Base-by-base conservation (phyloP, 2,888 invertebrate species). In the Rosalia funebris region DNA sequence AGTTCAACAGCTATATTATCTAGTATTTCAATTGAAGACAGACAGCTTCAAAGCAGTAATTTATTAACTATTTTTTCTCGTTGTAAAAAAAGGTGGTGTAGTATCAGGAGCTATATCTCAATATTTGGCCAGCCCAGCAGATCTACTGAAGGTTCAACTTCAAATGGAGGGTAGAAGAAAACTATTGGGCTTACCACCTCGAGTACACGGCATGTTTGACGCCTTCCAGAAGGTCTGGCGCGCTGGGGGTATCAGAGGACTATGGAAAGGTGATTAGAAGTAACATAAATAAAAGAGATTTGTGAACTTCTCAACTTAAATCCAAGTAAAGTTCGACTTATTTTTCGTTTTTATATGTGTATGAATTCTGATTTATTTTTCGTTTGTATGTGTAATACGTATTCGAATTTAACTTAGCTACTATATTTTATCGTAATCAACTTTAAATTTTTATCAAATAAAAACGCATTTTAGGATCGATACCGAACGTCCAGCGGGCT, bases 81-180 rank as follows among this genome's bases (percentile, higher is more conserved):
- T n/a, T n/a, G n/a, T n/a, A n/a, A n/a, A n/a, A 7, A 25, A 5
- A 77, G 91, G 92, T 74, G 96, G 96, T 10, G 85, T 93, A 59
- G 83, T 87, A 5, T 92, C 95, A 7, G 96, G 96, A 0, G 91
- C 91, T 0, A 79, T 95, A 59, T 93, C 93, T 11, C 96, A 97
- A 83, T 91, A 95, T 83, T 84, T 95, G 67, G 90, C 92, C 41
- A 95, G 93, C 65, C 97, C 97, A 0, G 90, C 95, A 0, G 96
- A 97, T 84, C 85, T 97, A 69, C 89, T 96, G 71, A 97, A 97
- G 83, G 95, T 96, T 11, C 95, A 95, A 82, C 89, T 96, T 84
- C 96, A 96, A 83, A 93, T 95, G 88, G 96, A 97, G 80, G 96
- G 96, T 0, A 86, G 90, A 61, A 82, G 95, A 15, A 79, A 89